Percentiles rank a stretch among this genome's conserved stretches.
These are phyloP conservation scores for Melikaiella ostensackeni DNA, from an alignment of 2,888 invertebrate species.

Conservation along the genomic window DNA sequence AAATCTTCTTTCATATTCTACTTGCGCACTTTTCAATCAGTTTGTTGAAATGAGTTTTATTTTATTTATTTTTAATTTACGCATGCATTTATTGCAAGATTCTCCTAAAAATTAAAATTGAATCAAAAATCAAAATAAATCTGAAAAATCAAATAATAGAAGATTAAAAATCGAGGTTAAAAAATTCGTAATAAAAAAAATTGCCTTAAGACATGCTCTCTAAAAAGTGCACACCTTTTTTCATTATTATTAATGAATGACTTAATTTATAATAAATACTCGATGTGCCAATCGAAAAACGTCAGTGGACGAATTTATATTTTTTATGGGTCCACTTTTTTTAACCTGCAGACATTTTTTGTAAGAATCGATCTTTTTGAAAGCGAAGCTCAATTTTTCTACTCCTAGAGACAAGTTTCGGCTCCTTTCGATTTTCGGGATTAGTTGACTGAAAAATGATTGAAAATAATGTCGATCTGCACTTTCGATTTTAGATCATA, in stretches of 20 bases:
- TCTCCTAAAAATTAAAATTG: not conserved
- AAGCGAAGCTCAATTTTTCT: constrained; percentile 36
- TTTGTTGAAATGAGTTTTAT: not conserved
- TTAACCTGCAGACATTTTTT: constrained; percentile 7
- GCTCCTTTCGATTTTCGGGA: not conserved
- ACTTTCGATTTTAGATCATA: not conserved
- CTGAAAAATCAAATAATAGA: not conserved
- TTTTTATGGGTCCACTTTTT: constrained; percentile 22
- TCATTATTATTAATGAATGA: constrained; percentile 3
- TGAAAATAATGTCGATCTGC: constrained; percentile 2
- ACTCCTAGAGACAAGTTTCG: not conserved
- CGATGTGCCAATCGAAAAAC: not conserved
- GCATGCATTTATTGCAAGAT: not conserved
- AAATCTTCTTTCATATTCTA: not conserved
- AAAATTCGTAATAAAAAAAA: not conserved
- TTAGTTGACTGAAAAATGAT: not conserved
- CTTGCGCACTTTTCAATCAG: not conserved
- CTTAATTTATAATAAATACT: constrained; percentile 3
- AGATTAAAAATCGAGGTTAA: not conserved
- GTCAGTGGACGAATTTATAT: constrained; percentile 10
- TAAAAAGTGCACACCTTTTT: not conserved
- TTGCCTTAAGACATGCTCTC: constrained; percentile 24
- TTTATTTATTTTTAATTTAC: not conserved
- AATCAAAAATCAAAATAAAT: not conserved
- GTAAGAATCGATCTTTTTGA: not conserved